Evolutionary conservation across 2,888 invertebrate species (phyloP).

Genomic region (Drosophila aldrichi): DNA sequence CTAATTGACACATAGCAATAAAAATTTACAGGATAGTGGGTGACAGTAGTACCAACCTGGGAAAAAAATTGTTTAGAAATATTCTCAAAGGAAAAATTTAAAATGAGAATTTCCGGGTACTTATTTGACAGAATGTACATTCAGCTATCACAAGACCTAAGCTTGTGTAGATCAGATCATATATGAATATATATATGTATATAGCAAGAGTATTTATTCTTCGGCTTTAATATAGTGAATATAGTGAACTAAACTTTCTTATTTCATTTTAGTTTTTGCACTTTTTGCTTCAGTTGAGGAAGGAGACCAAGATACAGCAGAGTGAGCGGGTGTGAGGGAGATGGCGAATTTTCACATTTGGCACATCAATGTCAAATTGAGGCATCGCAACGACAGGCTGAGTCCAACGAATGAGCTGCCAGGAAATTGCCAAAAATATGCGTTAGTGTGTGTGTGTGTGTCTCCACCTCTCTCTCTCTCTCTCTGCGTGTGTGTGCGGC

Average conservation of each 20-base stretch:
- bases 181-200: too few relatives aligned
- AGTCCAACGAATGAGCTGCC: slow-evolving; percentile 47
- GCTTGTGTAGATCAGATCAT: too few relatives aligned
- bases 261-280: slow-evolving; percentile 45
- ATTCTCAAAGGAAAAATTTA: too few relatives aligned
- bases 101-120: too few relatives aligned
- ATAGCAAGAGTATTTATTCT: slow-evolving; percentile 22
- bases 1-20: too few relatives aligned
- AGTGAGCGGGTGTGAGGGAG: slow-evolving; percentile 64
- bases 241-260: background rate
- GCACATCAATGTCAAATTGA: slow-evolving; percentile 82
- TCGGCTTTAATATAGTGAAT: background rate
- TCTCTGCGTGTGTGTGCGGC: slow-evolving; percentile 25
- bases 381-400: slow-evolving; percentile 67
- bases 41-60: too few relatives aligned
- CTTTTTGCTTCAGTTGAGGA: slow-evolving; percentile 22
- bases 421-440: slow-evolving; percentile 73
- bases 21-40: too few relatives aligned
- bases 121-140: too few relatives aligned
- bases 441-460: slow-evolving; percentile 25
- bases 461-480: slow-evolving; percentile 7
- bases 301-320: slow-evolving; percentile 65
- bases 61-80: too few relatives aligned
- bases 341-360: slow-evolving; percentile 78
- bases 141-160: too few relatives aligned